Base-by-base conservation (phyloP, 1,140 invertebrate species). In the Helicorthomorpha holstii region DNA sequence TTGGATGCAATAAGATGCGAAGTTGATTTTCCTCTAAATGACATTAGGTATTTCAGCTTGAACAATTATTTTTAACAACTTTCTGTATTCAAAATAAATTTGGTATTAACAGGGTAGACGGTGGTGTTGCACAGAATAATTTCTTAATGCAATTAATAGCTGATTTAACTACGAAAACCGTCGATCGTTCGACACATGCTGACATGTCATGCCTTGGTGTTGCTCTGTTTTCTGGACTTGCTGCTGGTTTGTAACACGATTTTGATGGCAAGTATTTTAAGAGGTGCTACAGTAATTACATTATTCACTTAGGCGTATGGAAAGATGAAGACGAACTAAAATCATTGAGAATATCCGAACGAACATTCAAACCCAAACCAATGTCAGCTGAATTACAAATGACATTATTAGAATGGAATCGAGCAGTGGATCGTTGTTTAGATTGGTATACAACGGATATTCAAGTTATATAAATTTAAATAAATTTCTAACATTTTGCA, bases 71-170 rank as follows among this genome's bases (percentile, higher is more conserved):
- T 34, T 34, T 34, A 16, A 34, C 7, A 34, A 34, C 16, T 34
- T 34, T 34, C 7, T 34, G 29, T 34, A 16, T 7, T 34, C 16
- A 34, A 34, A 7, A 16, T 34, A 7, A 16, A 7, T 34, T 34
- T 34, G 29, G 29, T 34, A 16, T 69, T 75, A 22, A 62, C n/a
- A 93, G 90, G 58, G 75, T 88, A 41, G 87, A 93, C 66, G 92
- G 91, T n/a, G 92, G 92, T 25, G 89, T 97, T 19, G 82, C 87
- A 0, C 77, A 78, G 52, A 94, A 93, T 67, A 80, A 93, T 66
- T 95, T 94, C 63, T 69, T 95, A 1, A 77, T 84, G 57, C 90
- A 95, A 68, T 67, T 89, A 25, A 73, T 95, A 47, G 78, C 88
- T 2, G 83, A 94, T 69, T 67, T 91, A 26, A 82, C 80, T 2